Conservation (phyloP, 2,888 invertebrate genomes). For the Rotaria sp. region DNA sequence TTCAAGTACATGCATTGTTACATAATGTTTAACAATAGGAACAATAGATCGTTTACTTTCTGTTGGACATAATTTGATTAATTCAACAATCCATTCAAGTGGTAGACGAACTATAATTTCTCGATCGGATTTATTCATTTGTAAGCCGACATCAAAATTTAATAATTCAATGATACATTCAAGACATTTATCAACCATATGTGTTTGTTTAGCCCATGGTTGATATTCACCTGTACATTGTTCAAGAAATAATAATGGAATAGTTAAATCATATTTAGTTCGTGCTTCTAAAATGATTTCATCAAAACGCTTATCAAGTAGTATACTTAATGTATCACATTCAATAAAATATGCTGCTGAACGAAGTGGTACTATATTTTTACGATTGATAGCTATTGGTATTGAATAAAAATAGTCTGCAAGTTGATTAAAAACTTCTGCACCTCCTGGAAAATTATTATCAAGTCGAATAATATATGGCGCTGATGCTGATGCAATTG, state of each 20-base stretch:
- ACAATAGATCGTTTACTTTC: background rate
- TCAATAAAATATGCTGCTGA: conserved; percentile 50
- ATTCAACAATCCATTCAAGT: conserved; percentile 34
- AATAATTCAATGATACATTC: conserved; percentile 48
- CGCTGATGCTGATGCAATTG: conserved; percentile 41
- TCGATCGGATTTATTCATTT: background rate
- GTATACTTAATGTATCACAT: conserved; percentile 47
- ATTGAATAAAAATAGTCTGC: conserved; percentile 54
- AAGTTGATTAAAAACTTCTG: conserved; percentile 48
- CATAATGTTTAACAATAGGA: background rate
- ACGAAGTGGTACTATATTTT: conserved; percentile 48
- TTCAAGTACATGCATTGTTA: background rate
- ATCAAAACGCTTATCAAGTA: conserved; percentile 48
- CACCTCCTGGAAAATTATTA: conserved; percentile 50
- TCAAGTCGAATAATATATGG: conserved; percentile 44
- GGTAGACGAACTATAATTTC: conserved; percentile 32
- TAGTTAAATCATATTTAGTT: conserved; percentile 32
- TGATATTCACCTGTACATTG: conserved; percentile 38
- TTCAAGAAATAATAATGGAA: conserved; percentile 29
- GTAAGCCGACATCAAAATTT: background rate
- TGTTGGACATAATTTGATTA: conserved; percentile 28
- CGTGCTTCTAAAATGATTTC: conserved; percentile 45
- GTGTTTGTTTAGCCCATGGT: conserved; percentile 47
- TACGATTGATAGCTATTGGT: conserved; percentile 47
- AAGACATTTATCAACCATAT: conserved; percentile 46